Evolutionary conservation across 2,797 vertebrate genomes (phyloP).

Genomic region (Saxicola maurus): DNA sequence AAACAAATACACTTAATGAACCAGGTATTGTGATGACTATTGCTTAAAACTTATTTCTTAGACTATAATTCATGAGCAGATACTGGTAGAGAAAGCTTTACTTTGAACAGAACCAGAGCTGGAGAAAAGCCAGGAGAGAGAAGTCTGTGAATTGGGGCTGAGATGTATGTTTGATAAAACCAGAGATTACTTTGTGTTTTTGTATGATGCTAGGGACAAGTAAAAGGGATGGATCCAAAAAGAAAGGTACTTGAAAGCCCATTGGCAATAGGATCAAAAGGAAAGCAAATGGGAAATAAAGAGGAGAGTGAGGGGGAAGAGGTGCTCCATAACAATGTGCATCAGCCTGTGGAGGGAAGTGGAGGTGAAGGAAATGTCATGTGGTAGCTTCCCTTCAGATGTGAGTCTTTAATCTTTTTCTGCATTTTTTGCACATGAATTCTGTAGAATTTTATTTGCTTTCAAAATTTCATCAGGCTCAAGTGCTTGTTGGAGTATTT

Average conservation of each 20-base stretch:
- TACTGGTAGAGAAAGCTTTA: not conserved
- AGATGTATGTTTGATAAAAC: not conserved
- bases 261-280: not conserved
- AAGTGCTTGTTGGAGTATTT: not conserved
- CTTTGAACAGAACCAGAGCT: not conserved
- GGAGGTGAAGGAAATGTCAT: not conserved
- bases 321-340: fast-evolving
- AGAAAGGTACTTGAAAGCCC: not conserved
- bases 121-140: not conserved
- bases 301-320: not conserved
- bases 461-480: not conserved
- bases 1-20: not conserved
- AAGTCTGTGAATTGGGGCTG: not conserved
- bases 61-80: not conserved
- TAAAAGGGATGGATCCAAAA: not conserved
- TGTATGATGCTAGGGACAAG: not conserved
- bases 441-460: not conserved
- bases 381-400: not conserved
- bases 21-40: not conserved
- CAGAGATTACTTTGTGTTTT: not conserved
- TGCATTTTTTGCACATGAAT: not conserved
- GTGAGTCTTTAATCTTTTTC: not conserved
- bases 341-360: not conserved
- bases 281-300: not conserved
- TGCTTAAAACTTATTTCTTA: not conserved